Base-by-base conservation (phyloP, 2,113 vertebrate genomes). In the Ailuropoda melanoleuca region DNA sequence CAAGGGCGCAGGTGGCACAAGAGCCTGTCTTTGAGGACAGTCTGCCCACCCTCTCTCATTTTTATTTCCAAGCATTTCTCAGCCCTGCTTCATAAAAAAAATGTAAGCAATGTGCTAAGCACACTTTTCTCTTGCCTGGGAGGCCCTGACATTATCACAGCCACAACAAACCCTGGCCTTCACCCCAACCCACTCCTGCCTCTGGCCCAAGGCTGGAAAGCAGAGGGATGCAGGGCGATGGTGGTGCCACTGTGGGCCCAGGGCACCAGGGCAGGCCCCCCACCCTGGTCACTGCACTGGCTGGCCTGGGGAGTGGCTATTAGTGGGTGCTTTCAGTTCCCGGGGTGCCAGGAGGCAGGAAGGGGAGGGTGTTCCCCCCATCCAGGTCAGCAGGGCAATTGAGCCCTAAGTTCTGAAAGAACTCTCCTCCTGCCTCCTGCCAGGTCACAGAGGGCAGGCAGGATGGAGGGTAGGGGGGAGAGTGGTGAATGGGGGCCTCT, bases 21-120 rank as follows among this genome's bases (percentile, higher is more conserved):
- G 14, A 82, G 68, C 23, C n/a, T 86, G 46, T 58, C 50, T 77
- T 84, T 50, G 37, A 86, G 78, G 4, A 37, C 26, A 78, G 17
- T 64, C 74, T 75, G 37, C 24, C 77, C 39, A 39, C 53, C 26
- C 13, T 84, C 70, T 55, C 64, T 72, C 4, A 6, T 39, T 88
- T 86, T 66, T 64, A 78, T 86, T 92, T 90, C 60, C 58, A 85
- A 37, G 34, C 50, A 46, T 81, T 75, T 58, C 60, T 72, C 81
- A 93, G 78, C 23, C 53, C 74, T 29, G 81, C 82, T 46, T 87
- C 72, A 18, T 31, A 77, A 92, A 95, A 97, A 96, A 93, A 78
- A 96, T 82, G 80, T 88, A 92, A 97, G 50, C 93, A 92, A 91
- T 89, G 64, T 78, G 85, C 88, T 80, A 56, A 43, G 19, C 48